These are phyloP conservation scores for Heterodera carotae DNA, from an alignment of 1,140 invertebrate species.

Conservation along the genomic window DNA sequence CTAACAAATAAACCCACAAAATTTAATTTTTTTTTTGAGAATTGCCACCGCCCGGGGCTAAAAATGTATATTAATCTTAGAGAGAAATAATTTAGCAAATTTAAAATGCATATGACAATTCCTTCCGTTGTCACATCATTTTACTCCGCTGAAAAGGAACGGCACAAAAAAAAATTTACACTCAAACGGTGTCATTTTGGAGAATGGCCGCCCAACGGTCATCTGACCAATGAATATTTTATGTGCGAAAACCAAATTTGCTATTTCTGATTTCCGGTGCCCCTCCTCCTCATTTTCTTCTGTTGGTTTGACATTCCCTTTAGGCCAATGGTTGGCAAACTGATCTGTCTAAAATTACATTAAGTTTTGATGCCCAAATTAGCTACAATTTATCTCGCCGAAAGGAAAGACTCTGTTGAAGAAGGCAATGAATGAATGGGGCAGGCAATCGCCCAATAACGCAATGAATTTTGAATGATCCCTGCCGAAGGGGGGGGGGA, in stretches of 20 bases:
- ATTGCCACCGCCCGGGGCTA: too few species aligned
- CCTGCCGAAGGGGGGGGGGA: too few species aligned
- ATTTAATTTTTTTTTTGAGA: too few species aligned
- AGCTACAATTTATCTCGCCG: constrained; percentile 12
- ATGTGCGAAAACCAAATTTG: neutral
- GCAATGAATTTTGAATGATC: too few species aligned
- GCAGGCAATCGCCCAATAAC: neutral
- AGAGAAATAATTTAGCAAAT: too few species aligned
- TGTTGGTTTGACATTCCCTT: neutral
- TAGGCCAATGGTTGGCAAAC: neutral
- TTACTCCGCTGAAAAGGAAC: neutral
- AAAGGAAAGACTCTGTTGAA: neutral
- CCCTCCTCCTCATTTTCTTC: neutral
- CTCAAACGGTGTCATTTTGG: neutral
- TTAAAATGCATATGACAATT: neutral
- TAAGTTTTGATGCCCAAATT: constrained; percentile 14
- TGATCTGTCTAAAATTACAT: neutral
- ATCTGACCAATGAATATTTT: neutral
- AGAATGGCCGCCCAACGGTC: neutral
- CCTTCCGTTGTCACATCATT: neutral
- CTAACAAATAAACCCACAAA: too few species aligned
- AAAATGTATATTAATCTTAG: too few species aligned
- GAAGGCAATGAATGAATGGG: too few species aligned
- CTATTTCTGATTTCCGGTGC: neutral
- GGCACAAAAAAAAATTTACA: neutral